Conservation (phyloP, 2,888 invertebrate species). For the Macaria notata region DNA sequence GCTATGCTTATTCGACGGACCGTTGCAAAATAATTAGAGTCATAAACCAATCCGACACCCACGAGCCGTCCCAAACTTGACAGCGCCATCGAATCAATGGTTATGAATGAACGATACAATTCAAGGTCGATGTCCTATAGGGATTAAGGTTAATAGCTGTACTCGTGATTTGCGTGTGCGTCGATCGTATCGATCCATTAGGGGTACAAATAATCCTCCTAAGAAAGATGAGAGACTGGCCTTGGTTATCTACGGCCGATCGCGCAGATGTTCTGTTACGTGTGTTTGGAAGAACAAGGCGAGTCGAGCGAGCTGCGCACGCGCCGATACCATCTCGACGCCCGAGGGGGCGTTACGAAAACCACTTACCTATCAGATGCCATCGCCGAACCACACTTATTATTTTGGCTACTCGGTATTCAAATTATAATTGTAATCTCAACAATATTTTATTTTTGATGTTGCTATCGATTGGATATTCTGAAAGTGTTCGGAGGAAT, state of each 20-base stretch:
- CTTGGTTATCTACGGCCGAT: constrained; percentile 51
- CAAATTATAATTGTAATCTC: constrained; percentile 55
- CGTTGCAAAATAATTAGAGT: constrained; percentile 20
- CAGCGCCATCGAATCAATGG: constrained; percentile 55
- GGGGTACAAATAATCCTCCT: constrained; percentile 42
- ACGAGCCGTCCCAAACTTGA: constrained; percentile 31
- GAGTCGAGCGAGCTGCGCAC: constrained; percentile 53
- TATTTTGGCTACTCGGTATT: constrained; percentile 74
- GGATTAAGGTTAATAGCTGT: constrained; percentile 69
- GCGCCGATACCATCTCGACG: constrained; percentile 66
- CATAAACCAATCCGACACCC: constrained; percentile 23
- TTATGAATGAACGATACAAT: constrained; percentile 34
- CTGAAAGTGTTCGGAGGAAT: constrained; percentile 39
- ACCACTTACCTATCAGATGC: constrained; percentile 77
- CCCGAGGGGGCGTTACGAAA: constrained; percentile 77
- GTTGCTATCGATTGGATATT: constrained; percentile 45
- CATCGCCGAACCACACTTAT: constrained; percentile 65
- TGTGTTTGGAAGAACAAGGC: constrained; percentile 56
- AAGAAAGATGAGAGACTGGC: constrained; percentile 56
- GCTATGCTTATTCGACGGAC: background rate
- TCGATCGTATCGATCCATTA: constrained; percentile 62
- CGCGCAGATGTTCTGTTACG: constrained; percentile 58
- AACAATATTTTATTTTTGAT: constrained; percentile 46
- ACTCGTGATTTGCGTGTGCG: constrained; percentile 42
- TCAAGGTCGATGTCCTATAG: constrained; percentile 67